Evolutionary conservation across 2,113 vertebrate species (phyloP), one percentile per base, ranked within the genome.

Genomic region (Ancistrus triradiatus): DNA sequence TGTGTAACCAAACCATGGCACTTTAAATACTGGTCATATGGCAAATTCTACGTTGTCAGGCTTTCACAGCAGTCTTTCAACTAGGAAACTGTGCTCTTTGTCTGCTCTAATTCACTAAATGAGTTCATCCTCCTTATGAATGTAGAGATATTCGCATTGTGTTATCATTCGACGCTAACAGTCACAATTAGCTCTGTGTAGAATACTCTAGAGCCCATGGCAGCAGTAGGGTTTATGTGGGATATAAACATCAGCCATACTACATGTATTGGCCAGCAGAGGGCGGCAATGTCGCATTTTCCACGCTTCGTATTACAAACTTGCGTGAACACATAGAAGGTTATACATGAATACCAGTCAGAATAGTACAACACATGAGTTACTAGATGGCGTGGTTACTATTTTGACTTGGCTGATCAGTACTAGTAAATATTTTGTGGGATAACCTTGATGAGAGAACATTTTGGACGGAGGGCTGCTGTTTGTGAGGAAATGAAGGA

Each of bases 91-190:
- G 43, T 46, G 17, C 42, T 44, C 8, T 19, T 46, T 9, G 18
- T 4, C 42, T 43, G n/a, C 15, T 43, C 6, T 18, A 19, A 18
- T 46, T 55, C n/a, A n/a, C 19, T n/a, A 27, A 37, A 38, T 37
- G 21, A 61, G n/a, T 40, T 19, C 42, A 44, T 35, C 14, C 10
- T 19, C 14, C n/a, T 35, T 48, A 5, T 27, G 17, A 37, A 33
- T 74, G 38, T 70, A 58, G 38, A 44, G 46, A 62, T 70, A 73
- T 71, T 61, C 78, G 63, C 22, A 6, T 64, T 71, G n/a, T 43
- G 62, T 65, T 74, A 72, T 75, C 43, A 51, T 38, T 56, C 62
- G 40, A 68, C 43, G 27, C 69, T 83, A 84, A 81, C 84, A 85
- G 82, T 85, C 82, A 65, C 63, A 42, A 14, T 74, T 64, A 71